Evolutionary conservation across 2,888 invertebrate genomes (phyloP).

Genomic region (Drosophila nr. medialis): DNA sequence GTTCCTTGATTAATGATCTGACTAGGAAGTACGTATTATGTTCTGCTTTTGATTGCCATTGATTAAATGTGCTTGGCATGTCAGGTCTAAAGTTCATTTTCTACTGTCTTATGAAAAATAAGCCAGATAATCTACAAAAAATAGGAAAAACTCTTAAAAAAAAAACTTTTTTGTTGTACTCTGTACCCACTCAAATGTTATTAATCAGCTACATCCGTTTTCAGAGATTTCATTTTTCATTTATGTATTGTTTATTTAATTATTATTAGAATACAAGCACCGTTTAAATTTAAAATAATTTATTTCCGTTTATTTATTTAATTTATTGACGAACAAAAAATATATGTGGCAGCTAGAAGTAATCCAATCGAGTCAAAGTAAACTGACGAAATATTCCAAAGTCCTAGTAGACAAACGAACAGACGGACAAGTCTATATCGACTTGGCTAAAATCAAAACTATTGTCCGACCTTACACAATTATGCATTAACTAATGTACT

Average conservation of each 20-base stretch:
- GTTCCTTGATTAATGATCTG: constrained; percentile 60
- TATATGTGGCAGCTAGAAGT: neutral
- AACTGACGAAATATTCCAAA: neutral
- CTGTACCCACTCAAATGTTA: neutral
- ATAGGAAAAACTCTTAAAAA: neutral
- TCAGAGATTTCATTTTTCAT: neutral
- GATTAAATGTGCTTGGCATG: neutral
- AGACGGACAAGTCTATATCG: neutral
- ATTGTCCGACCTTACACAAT: neutral
- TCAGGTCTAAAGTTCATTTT: neutral
- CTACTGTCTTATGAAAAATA: neutral
- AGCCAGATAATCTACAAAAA: neutral
- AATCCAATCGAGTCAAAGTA: neutral
- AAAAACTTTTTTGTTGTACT: neutral
- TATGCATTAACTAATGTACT: neutral
- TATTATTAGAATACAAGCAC: neutral
- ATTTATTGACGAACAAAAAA: neutral
- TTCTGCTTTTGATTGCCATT: constrained; percentile 17
- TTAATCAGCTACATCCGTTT: neutral
- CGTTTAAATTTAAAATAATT: neutral
- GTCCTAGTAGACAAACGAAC: neutral
- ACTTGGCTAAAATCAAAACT: neutral
- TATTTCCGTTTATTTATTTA: neutral
- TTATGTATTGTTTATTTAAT: neutral
- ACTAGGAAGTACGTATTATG: constrained; percentile 34